Conservation (phyloP, 2,797 vertebrate genomes). For the Acanthurus tractus region DNA sequence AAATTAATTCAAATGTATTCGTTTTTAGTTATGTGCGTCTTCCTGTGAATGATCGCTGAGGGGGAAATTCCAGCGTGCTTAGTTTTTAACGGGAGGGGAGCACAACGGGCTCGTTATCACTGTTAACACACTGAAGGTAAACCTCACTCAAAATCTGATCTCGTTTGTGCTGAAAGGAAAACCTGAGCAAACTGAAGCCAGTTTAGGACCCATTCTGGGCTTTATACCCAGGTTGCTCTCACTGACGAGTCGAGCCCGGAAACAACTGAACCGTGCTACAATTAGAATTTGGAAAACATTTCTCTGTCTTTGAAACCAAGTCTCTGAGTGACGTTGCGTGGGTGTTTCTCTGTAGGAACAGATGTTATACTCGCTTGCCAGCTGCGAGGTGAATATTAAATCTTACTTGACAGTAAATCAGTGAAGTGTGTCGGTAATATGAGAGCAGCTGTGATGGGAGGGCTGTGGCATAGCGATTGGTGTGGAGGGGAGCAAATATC, state of each 20-base stretch:
- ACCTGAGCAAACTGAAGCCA: background rate
- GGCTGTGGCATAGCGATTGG: conserved; percentile 7
- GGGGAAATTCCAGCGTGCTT: conserved; percentile 1
- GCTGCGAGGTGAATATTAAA: conserved; percentile 57
- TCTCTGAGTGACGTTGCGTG: background rate
- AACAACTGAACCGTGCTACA: background rate
- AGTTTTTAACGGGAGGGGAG: background rate
- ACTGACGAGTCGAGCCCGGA: background rate
- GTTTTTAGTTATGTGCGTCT: background rate
- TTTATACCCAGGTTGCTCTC: background rate
- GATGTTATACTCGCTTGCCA: conserved; percentile 55
- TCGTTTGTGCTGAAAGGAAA: background rate
- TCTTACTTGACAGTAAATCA: conserved; percentile 41
- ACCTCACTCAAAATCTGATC: conserved; percentile 12
- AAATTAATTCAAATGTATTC: background rate
- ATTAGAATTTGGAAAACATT: background rate
- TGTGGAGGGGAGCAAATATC: conserved; percentile 20
- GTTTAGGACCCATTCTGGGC: background rate
- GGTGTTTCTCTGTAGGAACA: conserved; percentile 37
- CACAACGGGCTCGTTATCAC: background rate
- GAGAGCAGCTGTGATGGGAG: conserved; percentile 55
- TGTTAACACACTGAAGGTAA: conserved; percentile 4
- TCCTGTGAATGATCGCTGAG: background rate
- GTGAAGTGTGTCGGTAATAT: conserved; percentile 36
- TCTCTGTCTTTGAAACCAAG: conserved; percentile 17